phyloP scores from a whole-genome alignment of 2,797 vertebrate species.

The Staurois parvus region DNA sequence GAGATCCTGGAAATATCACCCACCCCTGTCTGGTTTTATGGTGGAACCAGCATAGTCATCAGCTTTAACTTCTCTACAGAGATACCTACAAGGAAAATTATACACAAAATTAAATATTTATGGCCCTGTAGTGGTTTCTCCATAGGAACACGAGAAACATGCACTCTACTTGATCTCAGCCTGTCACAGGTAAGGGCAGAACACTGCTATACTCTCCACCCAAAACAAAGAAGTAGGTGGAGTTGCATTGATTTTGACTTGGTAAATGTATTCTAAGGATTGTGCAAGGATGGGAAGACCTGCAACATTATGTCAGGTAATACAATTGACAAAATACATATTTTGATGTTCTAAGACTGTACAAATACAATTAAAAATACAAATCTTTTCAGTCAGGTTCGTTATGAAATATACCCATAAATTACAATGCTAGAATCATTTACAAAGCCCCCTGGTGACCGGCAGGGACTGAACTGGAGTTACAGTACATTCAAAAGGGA shows the following conservation, averaged over 20 bases:
- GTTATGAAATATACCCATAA: slow-evolving; percentile 74
- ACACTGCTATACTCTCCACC: too few relatives aligned
- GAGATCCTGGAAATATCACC: too few relatives aligned
- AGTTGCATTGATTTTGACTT: not conserved
- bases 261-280: slow-evolving; percentile 63
- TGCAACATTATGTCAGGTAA: slow-evolving; percentile 38
- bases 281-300: slow-evolving; percentile 23
- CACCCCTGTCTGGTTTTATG: too few relatives aligned
- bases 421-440: slow-evolving; percentile 82
- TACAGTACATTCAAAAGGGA: slow-evolving; percentile 83
- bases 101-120: too few relatives aligned
- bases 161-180: too few relatives aligned
- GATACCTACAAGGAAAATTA: too few relatives aligned
- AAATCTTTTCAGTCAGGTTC: slow-evolving; percentile 67
- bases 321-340: slow-evolving; percentile 65
- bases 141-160: too few relatives aligned
- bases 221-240: too few relatives aligned
- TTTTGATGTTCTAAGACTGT: slow-evolving; percentile 69
- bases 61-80: too few relatives aligned
- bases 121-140: too few relatives aligned
- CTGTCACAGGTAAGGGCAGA: too few relatives aligned
- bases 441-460: slow-evolving; percentile 78
- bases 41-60: too few relatives aligned
- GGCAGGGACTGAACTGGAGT: slow-evolving; percentile 82
- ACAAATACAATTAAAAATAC: slow-evolving; percentile 72